Percentiles rank a stretch among this genome's conserved stretches.
These are phyloP conservation scores for Charanyca ferruginea DNA, from an alignment of 2,888 invertebrate genomes.

Conservation along the genomic window DNA sequence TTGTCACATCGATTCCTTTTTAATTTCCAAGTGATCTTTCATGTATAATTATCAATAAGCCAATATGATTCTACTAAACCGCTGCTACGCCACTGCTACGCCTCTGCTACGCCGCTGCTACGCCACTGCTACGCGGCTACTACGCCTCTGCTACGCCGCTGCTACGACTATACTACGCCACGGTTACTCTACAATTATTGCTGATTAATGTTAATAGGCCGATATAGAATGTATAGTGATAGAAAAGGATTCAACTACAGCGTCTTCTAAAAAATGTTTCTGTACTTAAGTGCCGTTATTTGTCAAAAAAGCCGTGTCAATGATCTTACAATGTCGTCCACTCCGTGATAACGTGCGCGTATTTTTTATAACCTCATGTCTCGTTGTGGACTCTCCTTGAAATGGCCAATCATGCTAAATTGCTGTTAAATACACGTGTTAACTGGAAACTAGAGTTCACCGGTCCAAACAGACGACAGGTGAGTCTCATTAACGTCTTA, in stretches of 20 bases:
- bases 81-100: background rate
- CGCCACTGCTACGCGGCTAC: background rate
- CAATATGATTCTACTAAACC: background rate
- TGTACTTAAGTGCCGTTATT: constrained; percentile 3
- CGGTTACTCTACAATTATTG: background rate
- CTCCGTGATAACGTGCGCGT: constrained; percentile 38
- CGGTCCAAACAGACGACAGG: constrained; percentile 33
- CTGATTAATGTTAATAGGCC: too few relatives aligned
- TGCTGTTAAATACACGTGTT: constrained; percentile 50
- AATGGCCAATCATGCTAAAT: constrained; percentile 44
- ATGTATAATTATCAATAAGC: too few relatives aligned
- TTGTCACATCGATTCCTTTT: too few relatives aligned
- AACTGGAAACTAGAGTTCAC: constrained; percentile 49
- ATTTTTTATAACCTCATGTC: constrained; percentile 10
- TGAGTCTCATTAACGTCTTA: constrained; percentile 29
- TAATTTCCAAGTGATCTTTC: too few relatives aligned
- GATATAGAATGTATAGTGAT: too few relatives aligned
- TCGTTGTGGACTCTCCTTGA: constrained; percentile 36
- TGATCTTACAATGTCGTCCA: constrained; percentile 22
- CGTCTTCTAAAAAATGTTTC: background rate
- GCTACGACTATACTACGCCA: background rate
- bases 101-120: background rate
- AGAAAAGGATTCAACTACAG: background rate
- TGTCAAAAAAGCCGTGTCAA: constrained; percentile 35
- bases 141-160: background rate